phyloP scores from a whole-genome alignment of 2,113 vertebrate genomes.

The Ammodytes dubius region DNA sequence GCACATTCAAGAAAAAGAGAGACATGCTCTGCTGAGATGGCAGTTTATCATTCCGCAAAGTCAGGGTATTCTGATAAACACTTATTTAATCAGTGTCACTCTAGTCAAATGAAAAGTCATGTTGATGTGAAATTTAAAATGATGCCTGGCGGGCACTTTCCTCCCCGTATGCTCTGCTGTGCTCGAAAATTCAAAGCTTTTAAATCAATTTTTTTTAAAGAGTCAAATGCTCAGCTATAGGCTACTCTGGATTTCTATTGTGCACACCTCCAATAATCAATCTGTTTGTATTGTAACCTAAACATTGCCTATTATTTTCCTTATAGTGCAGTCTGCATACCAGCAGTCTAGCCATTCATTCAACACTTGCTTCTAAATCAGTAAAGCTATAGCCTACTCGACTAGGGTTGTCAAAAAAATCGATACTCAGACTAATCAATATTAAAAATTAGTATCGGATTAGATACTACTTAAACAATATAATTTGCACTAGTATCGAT shows the following conservation, averaged over 20 bases:
- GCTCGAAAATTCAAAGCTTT: constrained; percentile 22
- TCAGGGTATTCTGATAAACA: constrained; percentile 64
- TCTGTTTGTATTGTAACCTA: not conserved
- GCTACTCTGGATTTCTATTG: not conserved
- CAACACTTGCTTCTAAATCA: not conserved
- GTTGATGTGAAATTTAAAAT: constrained; percentile 68
- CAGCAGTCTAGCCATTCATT: not conserved
- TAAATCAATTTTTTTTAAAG: constrained; percentile 3
- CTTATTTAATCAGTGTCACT: constrained; percentile 78
- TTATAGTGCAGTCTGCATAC: not conserved
- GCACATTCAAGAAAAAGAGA: not conserved
- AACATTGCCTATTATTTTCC: not conserved
- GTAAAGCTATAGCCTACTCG: not conserved
- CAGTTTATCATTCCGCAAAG: constrained; percentile 71
- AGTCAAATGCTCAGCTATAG: not conserved
- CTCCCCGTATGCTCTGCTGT: not conserved
- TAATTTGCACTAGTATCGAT: no score
- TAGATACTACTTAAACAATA: no score
- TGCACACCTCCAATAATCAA: not conserved
- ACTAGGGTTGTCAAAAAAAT: no score
- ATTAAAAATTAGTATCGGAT: no score
- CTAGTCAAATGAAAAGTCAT: constrained; percentile 74
- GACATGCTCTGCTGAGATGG: constrained; percentile 65
- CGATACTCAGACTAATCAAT: no score
- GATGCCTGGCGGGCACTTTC: constrained; percentile 59